These are phyloP conservation scores for Agrochola macilenta DNA, from an alignment of 2,888 invertebrate genomes.

Conservation along the genomic window DNA sequence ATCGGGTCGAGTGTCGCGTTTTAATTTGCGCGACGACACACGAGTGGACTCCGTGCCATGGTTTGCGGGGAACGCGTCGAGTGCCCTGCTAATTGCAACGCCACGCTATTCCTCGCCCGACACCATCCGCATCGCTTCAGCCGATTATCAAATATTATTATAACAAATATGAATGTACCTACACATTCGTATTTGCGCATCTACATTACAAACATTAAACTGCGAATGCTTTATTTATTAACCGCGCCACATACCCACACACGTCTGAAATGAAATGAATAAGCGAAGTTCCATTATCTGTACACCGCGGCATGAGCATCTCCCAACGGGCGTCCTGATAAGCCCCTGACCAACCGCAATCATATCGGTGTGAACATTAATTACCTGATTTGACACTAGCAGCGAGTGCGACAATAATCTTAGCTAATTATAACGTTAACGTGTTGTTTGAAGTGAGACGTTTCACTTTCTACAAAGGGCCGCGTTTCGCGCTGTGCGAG, in stretches of 20 bases:
- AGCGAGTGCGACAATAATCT: constrained; percentile 82
- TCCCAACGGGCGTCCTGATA: constrained; percentile 85
- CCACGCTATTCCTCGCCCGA: constrained; percentile 78
- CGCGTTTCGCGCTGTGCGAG: constrained; percentile 73
- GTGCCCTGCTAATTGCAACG: constrained; percentile 89
- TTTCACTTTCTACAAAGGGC: constrained; percentile 68
- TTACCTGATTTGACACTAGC: constrained; percentile 82
- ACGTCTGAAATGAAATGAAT: constrained; percentile 70
- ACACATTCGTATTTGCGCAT: constrained; percentile 70
- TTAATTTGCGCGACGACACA: constrained; percentile 90
- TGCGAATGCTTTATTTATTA: constrained; percentile 57
- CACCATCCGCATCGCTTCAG: constrained; percentile 74
- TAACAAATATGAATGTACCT: constrained; percentile 40
- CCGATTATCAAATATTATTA: constrained; percentile 73
- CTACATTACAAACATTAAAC: constrained; percentile 51
- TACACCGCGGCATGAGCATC: constrained; percentile 73
- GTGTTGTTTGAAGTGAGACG: constrained; percentile 73
- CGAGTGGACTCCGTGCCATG: constrained; percentile 85
- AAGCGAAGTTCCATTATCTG: constrained; percentile 75
- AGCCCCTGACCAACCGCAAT: constrained; percentile 85
- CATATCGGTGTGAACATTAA: constrained; percentile 87
- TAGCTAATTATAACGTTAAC: constrained; percentile 83
- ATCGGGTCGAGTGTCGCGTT: constrained; percentile 87
- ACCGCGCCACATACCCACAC: constrained; percentile 32
- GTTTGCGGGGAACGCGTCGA: constrained; percentile 84